A percentile compares a stretch with the other conserved stretches of the same genome.
Evolutionary conservation across 92 coral and sea anemone species (phyloP).

Genomic region (Heteractis magnifica): DNA sequence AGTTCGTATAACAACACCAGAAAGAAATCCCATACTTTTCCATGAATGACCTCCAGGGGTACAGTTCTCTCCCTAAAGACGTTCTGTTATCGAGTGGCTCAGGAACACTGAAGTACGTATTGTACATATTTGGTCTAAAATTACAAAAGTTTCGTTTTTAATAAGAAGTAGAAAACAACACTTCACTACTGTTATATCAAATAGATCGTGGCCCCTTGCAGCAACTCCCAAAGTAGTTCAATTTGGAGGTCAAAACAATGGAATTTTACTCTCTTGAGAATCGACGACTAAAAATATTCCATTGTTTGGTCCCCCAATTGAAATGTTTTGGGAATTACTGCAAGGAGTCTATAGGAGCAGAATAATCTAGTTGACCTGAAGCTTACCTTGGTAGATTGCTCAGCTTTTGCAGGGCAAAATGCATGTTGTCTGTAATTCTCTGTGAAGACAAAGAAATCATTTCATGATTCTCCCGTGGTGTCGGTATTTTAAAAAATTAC

Average conservation of each 20-base stretch:
- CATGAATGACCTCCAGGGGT: slow-evolving; percentile 91
- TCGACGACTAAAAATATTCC: too few species aligned
- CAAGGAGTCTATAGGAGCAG: background rate
- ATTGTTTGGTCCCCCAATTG: too few species aligned
- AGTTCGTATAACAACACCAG: too few species aligned
- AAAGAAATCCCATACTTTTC: slow-evolving; percentile 52
- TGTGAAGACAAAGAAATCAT: slow-evolving; percentile 27
- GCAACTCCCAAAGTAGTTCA: too few species aligned
- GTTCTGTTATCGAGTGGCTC: slow-evolving; percentile 72
- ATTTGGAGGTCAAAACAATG: too few species aligned
- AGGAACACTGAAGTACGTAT: slow-evolving; percentile 71
- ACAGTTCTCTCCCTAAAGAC: slow-evolving; percentile 49
- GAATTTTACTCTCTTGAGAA: too few species aligned
- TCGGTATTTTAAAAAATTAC: too few species aligned
- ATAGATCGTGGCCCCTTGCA: too few species aligned
- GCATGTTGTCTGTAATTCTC: slow-evolving; percentile 94
- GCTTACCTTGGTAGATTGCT: slow-evolving; percentile 77
- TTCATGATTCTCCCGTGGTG: too few species aligned
- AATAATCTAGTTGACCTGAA: background rate
- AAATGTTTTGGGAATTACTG: too few species aligned
- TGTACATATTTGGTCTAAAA: slow-evolving; percentile 69
- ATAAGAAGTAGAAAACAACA: background rate
- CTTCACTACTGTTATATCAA: background rate
- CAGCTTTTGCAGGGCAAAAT: slow-evolving; percentile 85
- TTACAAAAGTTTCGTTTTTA: background rate